These are phyloP conservation scores for Chelmon rostratus DNA, from an alignment of 2,797 vertebrate genomes.

Conservation along the genomic window DNA sequence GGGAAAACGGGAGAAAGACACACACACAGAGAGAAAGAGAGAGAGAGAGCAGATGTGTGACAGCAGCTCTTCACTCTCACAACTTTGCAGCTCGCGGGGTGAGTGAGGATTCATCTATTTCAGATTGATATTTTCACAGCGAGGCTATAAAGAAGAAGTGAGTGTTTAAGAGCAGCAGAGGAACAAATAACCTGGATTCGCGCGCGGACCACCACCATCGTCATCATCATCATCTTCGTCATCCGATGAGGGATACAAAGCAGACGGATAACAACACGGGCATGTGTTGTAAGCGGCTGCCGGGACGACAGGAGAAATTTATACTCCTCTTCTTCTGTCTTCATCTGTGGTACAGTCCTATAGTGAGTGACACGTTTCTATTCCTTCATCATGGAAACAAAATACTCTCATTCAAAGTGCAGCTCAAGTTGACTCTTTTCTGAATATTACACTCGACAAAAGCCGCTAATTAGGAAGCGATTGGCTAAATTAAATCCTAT, in stretches of 20 bases:
- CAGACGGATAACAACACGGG: slow-evolving; percentile 40
- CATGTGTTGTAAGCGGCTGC: slow-evolving; percentile 22
- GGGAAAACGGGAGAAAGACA: slow-evolving; percentile 22
- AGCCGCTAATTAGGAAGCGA: background rate
- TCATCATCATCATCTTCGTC: slow-evolving; percentile 14
- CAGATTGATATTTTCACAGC: slow-evolving; percentile 41
- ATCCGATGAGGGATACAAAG: slow-evolving; percentile 14
- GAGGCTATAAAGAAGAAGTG: slow-evolving; percentile 20
- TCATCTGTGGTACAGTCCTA: slow-evolving; percentile 60
- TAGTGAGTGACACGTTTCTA: slow-evolving; percentile 61
- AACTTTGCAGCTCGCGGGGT: slow-evolving; percentile 70
- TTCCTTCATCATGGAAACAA: background rate
- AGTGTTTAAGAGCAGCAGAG: slow-evolving; percentile 9
- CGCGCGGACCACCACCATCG: background rate
- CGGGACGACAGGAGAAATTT: slow-evolving; percentile 47
- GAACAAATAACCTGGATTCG: slow-evolving; percentile 15
- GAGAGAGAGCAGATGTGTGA: slow-evolving; percentile 39
- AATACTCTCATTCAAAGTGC: slow-evolving; percentile 29
- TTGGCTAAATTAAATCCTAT: slow-evolving; percentile 6
- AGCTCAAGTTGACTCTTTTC: slow-evolving; percentile 37
- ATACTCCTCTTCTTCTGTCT: slow-evolving; percentile 66
- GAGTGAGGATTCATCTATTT: slow-evolving; percentile 60
- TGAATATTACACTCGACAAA: background rate
- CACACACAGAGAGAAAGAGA: slow-evolving; percentile 31
- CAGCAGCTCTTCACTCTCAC: slow-evolving; percentile 35